These are phyloP conservation scores for Aporrectodea caliginosa DNA, from an alignment of 1,140 invertebrate genomes.

Conservation along the genomic window DNA sequence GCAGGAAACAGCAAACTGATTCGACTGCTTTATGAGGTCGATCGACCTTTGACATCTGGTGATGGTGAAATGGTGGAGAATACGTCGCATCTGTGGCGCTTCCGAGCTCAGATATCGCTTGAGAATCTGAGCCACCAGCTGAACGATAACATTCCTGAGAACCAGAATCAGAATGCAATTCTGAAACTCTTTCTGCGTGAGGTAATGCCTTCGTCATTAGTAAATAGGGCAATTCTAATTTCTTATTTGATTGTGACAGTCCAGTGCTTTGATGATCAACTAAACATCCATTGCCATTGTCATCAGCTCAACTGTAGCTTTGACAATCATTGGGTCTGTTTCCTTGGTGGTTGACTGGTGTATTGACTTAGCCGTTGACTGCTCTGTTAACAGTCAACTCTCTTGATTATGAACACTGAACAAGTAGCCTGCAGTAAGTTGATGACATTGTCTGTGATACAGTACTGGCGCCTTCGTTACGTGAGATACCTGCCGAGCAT, in stretches of 20 bases:
- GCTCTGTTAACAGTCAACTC: too few species aligned
- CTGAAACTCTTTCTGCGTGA: background rate
- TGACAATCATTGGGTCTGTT: too few species aligned
- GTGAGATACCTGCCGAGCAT: background rate
- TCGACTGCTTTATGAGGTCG: background rate
- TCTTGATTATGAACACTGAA: too few species aligned
- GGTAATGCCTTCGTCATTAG: background rate
- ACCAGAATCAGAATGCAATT: background rate
- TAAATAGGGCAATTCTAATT: too few species aligned
- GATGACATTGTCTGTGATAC: background rate
- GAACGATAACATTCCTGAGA: background rate
- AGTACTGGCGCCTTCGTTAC: background rate
- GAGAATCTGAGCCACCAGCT: background rate
- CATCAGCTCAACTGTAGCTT: too few species aligned
- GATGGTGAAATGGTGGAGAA: background rate
- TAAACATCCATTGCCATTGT: too few species aligned
- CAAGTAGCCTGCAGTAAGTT: too few species aligned
- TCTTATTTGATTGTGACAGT: too few species aligned
- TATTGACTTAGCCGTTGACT: too few species aligned
- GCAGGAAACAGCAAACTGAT: background rate
- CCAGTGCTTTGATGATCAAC: too few species aligned
- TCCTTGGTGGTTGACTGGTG: too few species aligned
- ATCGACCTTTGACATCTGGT: background rate
- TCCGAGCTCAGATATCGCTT: background rate
- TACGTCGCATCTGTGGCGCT: background rate